These are phyloP conservation scores for Apus apus DNA, from an alignment of 2,113 vertebrate species.

Conservation along the genomic window DNA sequence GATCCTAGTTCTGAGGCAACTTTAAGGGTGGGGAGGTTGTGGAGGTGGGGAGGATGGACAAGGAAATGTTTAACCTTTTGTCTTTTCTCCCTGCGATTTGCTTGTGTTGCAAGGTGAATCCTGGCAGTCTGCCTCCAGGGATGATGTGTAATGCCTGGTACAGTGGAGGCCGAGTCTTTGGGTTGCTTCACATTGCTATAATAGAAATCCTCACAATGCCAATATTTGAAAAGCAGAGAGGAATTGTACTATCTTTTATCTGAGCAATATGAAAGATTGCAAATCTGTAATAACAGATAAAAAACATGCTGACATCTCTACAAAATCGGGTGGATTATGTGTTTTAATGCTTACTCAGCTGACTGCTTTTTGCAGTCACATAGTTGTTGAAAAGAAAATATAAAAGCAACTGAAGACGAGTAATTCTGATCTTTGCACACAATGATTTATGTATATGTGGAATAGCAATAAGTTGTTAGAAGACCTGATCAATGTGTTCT, in stretches of 20 bases:
- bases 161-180: neutral
- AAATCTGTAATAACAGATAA: constrained; percentile 33
- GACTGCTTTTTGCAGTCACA: constrained; percentile 44
- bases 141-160: rapidly evolving
- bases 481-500: neutral
- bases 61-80: neutral
- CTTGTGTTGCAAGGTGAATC: neutral
- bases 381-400: constrained; percentile 58
- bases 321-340: constrained; percentile 51
- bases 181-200: rapidly evolving
- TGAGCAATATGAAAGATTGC: constrained; percentile 18
- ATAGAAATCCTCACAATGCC: neutral
- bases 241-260: constrained; percentile 9
- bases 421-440: constrained; percentile 28
- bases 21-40: neutral
- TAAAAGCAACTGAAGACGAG: constrained; percentile 13
- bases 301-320: constrained; percentile 61
- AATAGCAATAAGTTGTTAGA: neutral
- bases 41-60: neutral
- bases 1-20: neutral
- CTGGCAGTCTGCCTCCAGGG: neutral
- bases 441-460: neutral
- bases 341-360: constrained; percentile 49
- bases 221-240: neutral
- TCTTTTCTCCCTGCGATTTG: neutral